These are phyloP conservation scores for Andricus curvator DNA, from an alignment of 2,888 invertebrate genomes.

Conservation along the genomic window DNA sequence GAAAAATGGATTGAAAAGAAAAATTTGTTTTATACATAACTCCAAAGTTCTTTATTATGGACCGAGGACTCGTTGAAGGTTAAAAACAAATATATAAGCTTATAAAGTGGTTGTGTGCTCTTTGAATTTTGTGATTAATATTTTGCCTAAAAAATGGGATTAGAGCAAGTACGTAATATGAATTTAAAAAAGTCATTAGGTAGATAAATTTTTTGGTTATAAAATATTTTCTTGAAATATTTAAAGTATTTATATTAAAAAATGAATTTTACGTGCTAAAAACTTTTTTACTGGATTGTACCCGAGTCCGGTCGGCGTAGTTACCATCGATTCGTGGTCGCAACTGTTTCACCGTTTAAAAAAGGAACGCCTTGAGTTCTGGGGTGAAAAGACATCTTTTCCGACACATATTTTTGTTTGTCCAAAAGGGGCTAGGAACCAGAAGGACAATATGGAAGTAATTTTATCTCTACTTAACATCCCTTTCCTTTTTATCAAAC, in stretches of 20 bases:
- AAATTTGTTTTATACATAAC: no score
- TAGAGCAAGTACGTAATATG: no score
- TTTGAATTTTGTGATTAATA: no score
- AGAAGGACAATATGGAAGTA: conserved; percentile 66
- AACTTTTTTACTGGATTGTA: conserved; percentile 69
- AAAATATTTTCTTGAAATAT: background rate
- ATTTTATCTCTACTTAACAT: conserved; percentile 56
- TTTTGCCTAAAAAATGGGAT: no score
- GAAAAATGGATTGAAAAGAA: no score
- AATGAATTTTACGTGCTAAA: background rate
- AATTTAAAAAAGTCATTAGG: background rate
- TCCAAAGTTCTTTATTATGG: no score
- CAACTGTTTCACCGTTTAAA: conserved; percentile 77
- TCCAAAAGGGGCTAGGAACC: conserved; percentile 69
- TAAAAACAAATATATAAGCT: no score
- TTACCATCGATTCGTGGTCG: conserved; percentile 78
- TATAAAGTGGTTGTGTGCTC: no score
- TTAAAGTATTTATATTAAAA: background rate
- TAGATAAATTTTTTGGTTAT: no score
- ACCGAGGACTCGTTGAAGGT: no score
- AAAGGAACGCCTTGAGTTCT: conserved; percentile 72
- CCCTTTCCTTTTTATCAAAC: conserved; percentile 42
- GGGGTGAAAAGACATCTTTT: conserved; percentile 73
- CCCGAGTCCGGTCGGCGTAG: conserved; percentile 75
- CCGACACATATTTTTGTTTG: conserved; percentile 75